Percentiles rank a stretch among this genome's conserved stretches.
Conservation (phyloP, 2,888 invertebrate genomes). For the Steromphala cineraria region DNA sequence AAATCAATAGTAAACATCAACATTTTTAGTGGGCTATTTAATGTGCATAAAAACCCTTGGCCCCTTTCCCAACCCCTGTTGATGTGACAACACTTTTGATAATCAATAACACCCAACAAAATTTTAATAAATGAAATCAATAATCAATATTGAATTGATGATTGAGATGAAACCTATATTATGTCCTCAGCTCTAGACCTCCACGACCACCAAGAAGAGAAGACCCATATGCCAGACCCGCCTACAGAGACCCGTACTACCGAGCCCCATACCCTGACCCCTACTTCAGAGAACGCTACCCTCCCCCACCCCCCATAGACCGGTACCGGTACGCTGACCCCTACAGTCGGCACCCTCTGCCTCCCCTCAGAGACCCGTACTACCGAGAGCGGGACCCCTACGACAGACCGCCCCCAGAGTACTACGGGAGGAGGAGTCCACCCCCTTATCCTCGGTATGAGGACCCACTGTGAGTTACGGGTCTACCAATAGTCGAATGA, state of each 20-base stretch:
- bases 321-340: slow-evolving; percentile 64
- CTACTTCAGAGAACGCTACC: slow-evolving; percentile 58
- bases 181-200: slow-evolving; percentile 13
- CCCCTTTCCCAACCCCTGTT: too few relatives aligned
- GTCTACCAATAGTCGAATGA: too few relatives aligned
- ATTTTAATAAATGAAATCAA: too few relatives aligned
- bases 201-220: background rate
- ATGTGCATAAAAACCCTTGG: too few relatives aligned
- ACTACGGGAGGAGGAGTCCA: slow-evolving; percentile 52
- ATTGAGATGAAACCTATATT: too few relatives aligned
- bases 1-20: too few relatives aligned
- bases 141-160: too few relatives aligned
- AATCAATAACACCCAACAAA: too few relatives aligned
- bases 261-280: slow-evolving; percentile 36
- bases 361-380: slow-evolving; percentile 32
- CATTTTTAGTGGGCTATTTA: too few relatives aligned
- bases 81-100: too few relatives aligned
- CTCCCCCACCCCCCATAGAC: slow-evolving; percentile 48
- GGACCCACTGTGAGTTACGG: too few relatives aligned
- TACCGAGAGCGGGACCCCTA: slow-evolving; percentile 52
- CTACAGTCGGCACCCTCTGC: slow-evolving; percentile 59
- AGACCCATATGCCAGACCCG: background rate
- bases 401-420: slow-evolving; percentile 61
- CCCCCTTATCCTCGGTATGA: background rate
- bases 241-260: slow-evolving; percentile 10